Base-by-base conservation (phyloP, 2,797 vertebrate species). In the Vultur gryphus region DNA sequence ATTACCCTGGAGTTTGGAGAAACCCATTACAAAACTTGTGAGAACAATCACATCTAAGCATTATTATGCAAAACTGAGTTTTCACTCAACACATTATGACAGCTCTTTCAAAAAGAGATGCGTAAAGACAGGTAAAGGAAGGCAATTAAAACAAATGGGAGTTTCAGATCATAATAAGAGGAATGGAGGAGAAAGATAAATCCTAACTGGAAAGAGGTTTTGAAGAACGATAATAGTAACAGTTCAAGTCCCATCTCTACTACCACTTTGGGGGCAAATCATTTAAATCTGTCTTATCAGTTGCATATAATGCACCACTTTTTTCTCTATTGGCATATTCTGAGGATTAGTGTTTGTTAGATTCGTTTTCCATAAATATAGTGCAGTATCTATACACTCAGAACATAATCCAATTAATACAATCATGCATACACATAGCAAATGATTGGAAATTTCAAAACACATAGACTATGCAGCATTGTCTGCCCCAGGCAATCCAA, bases 351-450 rank as follows among this genome's bases (percentile, higher is more conserved):
- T 57, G 39, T 57, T 89, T 84, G 46, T 61, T 73, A 76, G 59
- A 51, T 61, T 69, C 2, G 0, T 57, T 77, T 85, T n/a, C 57
- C 72, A 81, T 67, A 87, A 66, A 72, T 91, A 90, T 7, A 65
- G 43, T 17, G n/a, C 41, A 76, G 33, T 72, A 83, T 49, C 72
- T 89, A 33, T 81, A 83, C 13, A 49, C 39, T 84, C 61, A 48
- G 57, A 84, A 89, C 79, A 90, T 66, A 93, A 94, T 66, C 58
- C 67, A 91, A 84, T 93, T 95, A 93, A 81, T 87, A 91, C 43
- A 90, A 83, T 66, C 82, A 88, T 35, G 76, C 80, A 83, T 61
- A 61, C 46, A 66, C 55, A 86, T 16, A 91, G 69, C 14, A 80
- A 92, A 77, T 54, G 1, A 91, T 7, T 87, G 84, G 41, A 73